A percentile compares a stretch with the other conserved stretches of the same genome.
Evolutionary conservation across 2,113 vertebrate species (phyloP).

Genomic region (Nansenia antarctica): DNA sequence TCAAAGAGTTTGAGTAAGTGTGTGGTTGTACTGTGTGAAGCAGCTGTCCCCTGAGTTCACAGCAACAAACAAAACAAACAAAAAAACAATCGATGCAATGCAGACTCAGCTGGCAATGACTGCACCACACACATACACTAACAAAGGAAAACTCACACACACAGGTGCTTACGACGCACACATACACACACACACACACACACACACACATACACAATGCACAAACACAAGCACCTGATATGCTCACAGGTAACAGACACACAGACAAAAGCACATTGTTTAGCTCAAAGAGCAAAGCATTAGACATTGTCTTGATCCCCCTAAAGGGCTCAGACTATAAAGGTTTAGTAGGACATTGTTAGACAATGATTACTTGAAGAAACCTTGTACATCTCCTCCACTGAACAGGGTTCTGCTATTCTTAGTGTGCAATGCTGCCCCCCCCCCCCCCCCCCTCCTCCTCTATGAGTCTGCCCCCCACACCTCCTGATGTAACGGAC

Average conservation of each 20-base stretch:
- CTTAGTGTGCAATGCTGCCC: no score
- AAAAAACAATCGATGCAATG: conserved; percentile 57
- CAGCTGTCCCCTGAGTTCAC: conserved; percentile 63
- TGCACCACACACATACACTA: conserved; percentile 51
- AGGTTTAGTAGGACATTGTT: neutral
- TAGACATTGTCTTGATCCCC: neutral
- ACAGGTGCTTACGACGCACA: no score
- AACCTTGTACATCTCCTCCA: conserved; percentile 24
- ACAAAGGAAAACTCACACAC: neutral
- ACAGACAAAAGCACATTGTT: conserved; percentile 31
- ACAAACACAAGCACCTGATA: no score
- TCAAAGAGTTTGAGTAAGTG: conserved; percentile 99
- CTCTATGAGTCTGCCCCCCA: conserved; percentile 26
- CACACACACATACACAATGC: conserved; percentile 13
- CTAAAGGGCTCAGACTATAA: neutral
- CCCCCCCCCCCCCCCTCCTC: no score
- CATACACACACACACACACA: neutral
- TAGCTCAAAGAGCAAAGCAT: conserved; percentile 4
- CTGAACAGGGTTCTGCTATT: conserved; percentile 19
- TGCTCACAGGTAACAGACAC: no score
- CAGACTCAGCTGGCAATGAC: conserved; percentile 56
- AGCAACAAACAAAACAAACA: no score
- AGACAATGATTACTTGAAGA: neutral
- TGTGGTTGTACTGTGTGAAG: conserved; percentile 74
- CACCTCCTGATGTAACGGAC: conserved; percentile 33